phyloP scores from a whole-genome alignment of 2,888 invertebrate genomes.

The Chaetoderma sp. region DNA sequence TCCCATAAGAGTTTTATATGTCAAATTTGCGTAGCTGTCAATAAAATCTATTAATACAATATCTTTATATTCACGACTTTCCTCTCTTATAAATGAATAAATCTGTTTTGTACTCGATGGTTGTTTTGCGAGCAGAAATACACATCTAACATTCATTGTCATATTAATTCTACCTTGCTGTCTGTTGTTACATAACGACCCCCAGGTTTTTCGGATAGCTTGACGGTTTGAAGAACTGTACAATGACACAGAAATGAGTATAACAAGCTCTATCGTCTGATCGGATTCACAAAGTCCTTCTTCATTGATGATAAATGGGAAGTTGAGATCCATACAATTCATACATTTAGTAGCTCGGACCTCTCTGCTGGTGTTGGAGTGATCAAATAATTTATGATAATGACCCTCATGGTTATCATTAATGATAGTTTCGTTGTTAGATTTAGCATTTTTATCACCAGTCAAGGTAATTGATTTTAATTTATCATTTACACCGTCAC shows the following conservation, averaged over 20 bases:
- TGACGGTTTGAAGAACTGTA: slow-evolving; percentile 31
- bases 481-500: no score
- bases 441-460: no score
- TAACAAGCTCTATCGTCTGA: slow-evolving; percentile 33
- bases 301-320: slow-evolving; percentile 33
- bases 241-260: slow-evolving; percentile 42
- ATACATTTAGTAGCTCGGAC: no score
- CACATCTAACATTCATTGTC: slow-evolving; percentile 40
- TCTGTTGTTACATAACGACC: slow-evolving; percentile 31
- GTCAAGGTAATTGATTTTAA: no score
- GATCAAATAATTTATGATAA: no score
- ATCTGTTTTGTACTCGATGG: background rate
- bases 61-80: slow-evolving; percentile 41
- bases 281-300: slow-evolving; percentile 31
- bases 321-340: slow-evolving; percentile 45
- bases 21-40: slow-evolving; percentile 52
- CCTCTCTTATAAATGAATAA: no score
- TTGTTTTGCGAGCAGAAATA: slow-evolving; percentile 3
- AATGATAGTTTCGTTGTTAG: no score
- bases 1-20: slow-evolving; percentile 49
- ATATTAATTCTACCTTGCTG: slow-evolving; percentile 32
- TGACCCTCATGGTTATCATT: no score
- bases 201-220: slow-evolving; percentile 50
- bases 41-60: slow-evolving; percentile 44
- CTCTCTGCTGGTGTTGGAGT: no score